A percentile compares a stretch with the other conserved stretches of the same genome.
Conservation (phyloP, 2,888 invertebrate species). For the Cylloceria caligata region DNA sequence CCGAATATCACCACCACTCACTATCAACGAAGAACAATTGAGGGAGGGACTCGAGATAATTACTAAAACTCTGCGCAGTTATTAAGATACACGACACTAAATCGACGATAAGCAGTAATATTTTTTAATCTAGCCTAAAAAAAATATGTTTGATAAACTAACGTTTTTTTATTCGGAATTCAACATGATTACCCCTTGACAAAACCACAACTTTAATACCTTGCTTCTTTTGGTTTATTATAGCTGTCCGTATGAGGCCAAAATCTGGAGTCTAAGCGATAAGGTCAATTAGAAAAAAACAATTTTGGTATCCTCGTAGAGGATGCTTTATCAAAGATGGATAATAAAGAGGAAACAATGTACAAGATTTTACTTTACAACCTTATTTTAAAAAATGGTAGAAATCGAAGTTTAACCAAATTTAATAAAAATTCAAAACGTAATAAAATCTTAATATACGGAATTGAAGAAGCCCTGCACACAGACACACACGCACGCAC, state of each 20-base stretch:
- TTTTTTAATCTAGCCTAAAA: conserved; percentile 3
- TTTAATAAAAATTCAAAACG: no score
- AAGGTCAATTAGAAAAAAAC: not conserved
- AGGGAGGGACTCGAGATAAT: conserved; percentile 87
- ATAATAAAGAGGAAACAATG: no score
- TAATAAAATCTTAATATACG: no score
- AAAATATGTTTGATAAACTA: not conserved
- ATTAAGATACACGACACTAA: conserved; percentile 63
- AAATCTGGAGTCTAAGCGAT: not conserved
- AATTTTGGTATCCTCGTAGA: no score
- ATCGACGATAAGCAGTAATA: not conserved
- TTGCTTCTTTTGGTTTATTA: no score
- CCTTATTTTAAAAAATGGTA: no score
- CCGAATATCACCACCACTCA: conserved; percentile 89
- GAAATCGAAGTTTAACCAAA: no score
- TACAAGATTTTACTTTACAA: no score
- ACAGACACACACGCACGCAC: no score
- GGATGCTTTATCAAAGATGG: no score
- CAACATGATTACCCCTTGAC: not conserved
- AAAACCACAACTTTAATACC: no score
- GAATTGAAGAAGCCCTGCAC: no score
- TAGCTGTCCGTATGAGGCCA: not conserved
- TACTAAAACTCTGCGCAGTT: conserved; percentile 76
- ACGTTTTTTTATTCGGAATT: not conserved
- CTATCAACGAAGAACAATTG: conserved; percentile 87